A percentile compares a stretch with the other conserved stretches of the same genome.
These are phyloP conservation scores for Erebia ligea DNA, from an alignment of 2,888 invertebrate species.

Conservation along the genomic window DNA sequence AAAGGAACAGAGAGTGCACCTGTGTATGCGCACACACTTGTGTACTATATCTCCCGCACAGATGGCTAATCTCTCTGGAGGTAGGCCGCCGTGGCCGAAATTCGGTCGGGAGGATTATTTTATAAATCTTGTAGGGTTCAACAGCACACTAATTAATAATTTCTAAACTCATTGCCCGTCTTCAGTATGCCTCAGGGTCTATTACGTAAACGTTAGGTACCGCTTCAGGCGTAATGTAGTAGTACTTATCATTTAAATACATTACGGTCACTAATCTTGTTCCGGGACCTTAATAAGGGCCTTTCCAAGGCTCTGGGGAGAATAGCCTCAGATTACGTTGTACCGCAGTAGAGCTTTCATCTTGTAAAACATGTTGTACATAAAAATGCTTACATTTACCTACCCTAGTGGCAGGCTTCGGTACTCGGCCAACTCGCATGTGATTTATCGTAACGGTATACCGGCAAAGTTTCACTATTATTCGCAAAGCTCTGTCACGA, in stretches of 20 bases:
- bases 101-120: too few relatives aligned
- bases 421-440: too few relatives aligned
- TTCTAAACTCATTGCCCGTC: background rate
- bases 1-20: too few relatives aligned
- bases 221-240: slow-evolving; percentile 12
- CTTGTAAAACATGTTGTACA: background rate
- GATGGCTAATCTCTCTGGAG: too few relatives aligned
- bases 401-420: too few relatives aligned
- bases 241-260: slow-evolving; percentile 18
- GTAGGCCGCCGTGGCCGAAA: too few relatives aligned
- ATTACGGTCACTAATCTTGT: slow-evolving; percentile 14
- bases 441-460: too few relatives aligned
- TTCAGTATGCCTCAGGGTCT: background rate
- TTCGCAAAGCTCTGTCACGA: too few relatives aligned
- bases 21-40: too few relatives aligned
- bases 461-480: too few relatives aligned
- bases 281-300: slow-evolving; percentile 2
- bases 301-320: slow-evolving; percentile 7
- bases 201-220: background rate
- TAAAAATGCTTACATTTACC: background rate
- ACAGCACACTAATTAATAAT: background rate
- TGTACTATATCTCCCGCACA: too few relatives aligned
- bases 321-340: slow-evolving; percentile 10
- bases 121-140: background rate
- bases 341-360: background rate